Conservation (phyloP, 2,113 vertebrate species). For the Scopus umbretta region DNA sequence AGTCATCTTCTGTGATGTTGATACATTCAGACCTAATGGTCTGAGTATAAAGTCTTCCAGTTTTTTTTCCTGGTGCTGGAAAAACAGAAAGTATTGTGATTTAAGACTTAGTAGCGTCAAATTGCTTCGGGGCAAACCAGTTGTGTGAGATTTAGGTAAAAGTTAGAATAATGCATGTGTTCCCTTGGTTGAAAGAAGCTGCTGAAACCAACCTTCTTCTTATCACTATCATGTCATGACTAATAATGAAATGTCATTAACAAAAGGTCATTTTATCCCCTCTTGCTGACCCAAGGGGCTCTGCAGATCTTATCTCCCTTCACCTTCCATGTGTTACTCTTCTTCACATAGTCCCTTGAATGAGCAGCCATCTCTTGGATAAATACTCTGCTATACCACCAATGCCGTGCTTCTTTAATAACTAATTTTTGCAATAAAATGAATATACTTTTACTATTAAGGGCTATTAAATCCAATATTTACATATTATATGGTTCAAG, state of each 20-base stretch:
- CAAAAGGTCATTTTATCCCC: background rate
- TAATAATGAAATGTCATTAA: background rate
- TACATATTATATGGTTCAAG: background rate
- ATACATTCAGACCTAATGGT: background rate
- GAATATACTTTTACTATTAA: background rate
- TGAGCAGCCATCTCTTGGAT: background rate
- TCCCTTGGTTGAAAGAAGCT: background rate
- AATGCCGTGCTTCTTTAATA: background rate
- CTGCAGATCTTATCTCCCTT: background rate
- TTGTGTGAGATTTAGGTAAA: background rate
- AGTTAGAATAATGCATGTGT: background rate
- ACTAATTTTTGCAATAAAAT: background rate
- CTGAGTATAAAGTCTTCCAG: background rate
- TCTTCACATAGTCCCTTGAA: background rate
- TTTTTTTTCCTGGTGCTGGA: background rate
- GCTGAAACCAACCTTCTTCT: background rate
- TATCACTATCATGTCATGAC: background rate
- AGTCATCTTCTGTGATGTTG: background rate
- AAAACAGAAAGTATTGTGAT: background rate
- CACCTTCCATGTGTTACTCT: background rate
- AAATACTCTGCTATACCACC: background rate
- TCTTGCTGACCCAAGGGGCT: background rate
- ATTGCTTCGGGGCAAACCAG: background rate
- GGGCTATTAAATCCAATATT: background rate
- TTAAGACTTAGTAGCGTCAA: background rate